Evolutionary conservation across 2,888 invertebrate genomes (phyloP).

Genomic region (Tachystola acroxantha): DNA sequence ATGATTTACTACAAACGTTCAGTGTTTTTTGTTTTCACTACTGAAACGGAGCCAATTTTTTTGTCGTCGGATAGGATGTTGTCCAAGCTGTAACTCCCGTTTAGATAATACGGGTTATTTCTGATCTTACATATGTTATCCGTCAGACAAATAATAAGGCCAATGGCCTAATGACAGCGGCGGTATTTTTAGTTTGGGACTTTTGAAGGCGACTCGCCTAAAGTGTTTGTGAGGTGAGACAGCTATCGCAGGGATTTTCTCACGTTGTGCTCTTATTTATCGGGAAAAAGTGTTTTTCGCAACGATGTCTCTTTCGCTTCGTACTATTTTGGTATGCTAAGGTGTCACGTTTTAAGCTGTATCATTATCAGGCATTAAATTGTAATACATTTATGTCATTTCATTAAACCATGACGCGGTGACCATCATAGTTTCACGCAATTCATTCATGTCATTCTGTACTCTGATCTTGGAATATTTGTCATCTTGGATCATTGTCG

Average conservation of each 20-base stretch:
- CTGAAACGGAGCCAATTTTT: conserved; percentile 63
- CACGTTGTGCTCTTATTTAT: conserved; percentile 1
- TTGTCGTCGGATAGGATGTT: conserved; percentile 43
- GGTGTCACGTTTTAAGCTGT: too few relatives aligned
- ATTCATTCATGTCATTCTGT: too few relatives aligned
- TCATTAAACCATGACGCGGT: too few relatives aligned
- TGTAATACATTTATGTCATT: too few relatives aligned
- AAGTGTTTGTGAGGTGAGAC: conserved; percentile 37
- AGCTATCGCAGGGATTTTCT: conserved; percentile 25
- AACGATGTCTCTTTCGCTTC: not conserved
- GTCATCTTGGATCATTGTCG: too few relatives aligned
- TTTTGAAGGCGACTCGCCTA: conserved; percentile 54
- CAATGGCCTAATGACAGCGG: conserved; percentile 74
- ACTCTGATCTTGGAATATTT: too few relatives aligned
- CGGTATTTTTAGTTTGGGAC: conserved; percentile 38
- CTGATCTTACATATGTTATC: conserved; percentile 68
- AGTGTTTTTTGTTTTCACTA: conserved; percentile 33
- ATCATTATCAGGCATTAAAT: too few relatives aligned
- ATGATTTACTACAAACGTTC: conserved; percentile 47
- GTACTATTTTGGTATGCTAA: conserved; percentile 4
- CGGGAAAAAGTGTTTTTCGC: conserved; percentile 4
- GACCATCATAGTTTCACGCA: too few relatives aligned
- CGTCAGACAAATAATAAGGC: conserved; percentile 75
- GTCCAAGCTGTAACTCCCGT: conserved; percentile 44
- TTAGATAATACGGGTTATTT: conserved; percentile 73